Conservation (phyloP, 2,888 invertebrate species). For the Aphelenchoides bicaudatus region DNA sequence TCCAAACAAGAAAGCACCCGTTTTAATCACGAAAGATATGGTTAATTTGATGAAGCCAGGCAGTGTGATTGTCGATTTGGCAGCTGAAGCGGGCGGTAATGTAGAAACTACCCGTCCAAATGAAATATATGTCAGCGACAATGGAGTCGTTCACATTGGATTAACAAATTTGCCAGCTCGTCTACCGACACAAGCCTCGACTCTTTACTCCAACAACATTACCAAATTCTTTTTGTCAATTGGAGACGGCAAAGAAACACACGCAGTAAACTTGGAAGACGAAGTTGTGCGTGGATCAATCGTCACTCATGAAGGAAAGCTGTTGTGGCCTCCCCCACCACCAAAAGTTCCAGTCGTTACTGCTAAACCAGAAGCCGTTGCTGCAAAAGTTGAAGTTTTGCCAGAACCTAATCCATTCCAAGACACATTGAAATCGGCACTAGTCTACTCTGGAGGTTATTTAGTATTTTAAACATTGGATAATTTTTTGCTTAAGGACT, state of each 20-base stretch:
- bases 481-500: slow-evolving; percentile 65
- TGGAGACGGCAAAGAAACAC: slow-evolving; percentile 74
- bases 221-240: slow-evolving; percentile 77
- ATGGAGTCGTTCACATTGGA: slow-evolving; percentile 80
- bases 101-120: slow-evolving; percentile 73
- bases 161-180: slow-evolving; percentile 79
- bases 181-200: slow-evolving; percentile 79
- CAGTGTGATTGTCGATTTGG: slow-evolving; percentile 82
- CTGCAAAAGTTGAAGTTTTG: slow-evolving; percentile 55
- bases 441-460: slow-evolving; percentile 71
- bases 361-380: slow-evolving; percentile 53
- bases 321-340: slow-evolving; percentile 78
- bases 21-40: slow-evolving; percentile 76
- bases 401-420: slow-evolving; percentile 69
- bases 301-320: slow-evolving; percentile 72
- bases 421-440: slow-evolving; percentile 70
- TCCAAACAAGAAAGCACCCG: slow-evolving; percentile 79
- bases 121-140: slow-evolving; percentile 71
- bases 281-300: slow-evolving; percentile 82
- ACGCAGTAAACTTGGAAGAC: slow-evolving; percentile 75
- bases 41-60: slow-evolving; percentile 79
- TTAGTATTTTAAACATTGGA: not conserved
- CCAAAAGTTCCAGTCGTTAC: slow-evolving; percentile 28
- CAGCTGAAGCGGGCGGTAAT: slow-evolving; percentile 76
- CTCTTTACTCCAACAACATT: slow-evolving; percentile 84